Conservation (phyloP, 2,797 vertebrate species). For the Spheniscus humboldti region DNA sequence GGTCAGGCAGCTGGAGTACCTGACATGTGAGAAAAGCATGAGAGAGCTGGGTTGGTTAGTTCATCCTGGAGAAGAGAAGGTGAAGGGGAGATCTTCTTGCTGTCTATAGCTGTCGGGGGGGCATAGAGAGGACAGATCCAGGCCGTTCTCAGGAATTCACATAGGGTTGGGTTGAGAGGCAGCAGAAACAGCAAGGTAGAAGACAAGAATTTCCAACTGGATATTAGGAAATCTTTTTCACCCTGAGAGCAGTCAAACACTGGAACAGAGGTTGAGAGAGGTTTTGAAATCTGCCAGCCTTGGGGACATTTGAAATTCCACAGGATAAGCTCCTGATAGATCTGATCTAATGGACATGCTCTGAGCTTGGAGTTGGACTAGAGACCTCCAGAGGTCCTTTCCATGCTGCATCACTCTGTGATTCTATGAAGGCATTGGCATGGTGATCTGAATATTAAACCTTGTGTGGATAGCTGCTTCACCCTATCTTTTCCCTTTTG, state of each 20-base stretch:
- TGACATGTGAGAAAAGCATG: not conserved
- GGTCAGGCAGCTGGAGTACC: not conserved
- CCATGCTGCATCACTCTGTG: not conserved
- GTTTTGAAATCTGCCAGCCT: not conserved
- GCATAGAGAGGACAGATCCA: not conserved
- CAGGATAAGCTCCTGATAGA: not conserved
- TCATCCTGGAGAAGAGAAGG: not conserved
- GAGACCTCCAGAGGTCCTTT: not conserved
- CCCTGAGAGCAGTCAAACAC: not conserved
- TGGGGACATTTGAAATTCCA: not conserved
- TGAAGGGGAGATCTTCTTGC: not conserved
- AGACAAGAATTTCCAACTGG: not conserved
- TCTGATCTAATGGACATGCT: not conserved
- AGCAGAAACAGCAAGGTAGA: not conserved
- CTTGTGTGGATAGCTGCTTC: not conserved
- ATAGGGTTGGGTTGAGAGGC: not conserved
- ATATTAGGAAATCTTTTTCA: not conserved
- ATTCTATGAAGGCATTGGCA: not conserved
- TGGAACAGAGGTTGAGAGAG: not conserved
- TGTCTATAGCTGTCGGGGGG: not conserved
- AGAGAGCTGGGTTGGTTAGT: not conserved
- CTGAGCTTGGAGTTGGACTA: not conserved
- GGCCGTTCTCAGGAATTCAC: not conserved
- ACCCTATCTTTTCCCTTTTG: not conserved
- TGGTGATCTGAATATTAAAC: not conserved